A percentile compares a stretch with the other conserved stretches of the same genome.
Evolutionary conservation across 2,797 vertebrate genomes (phyloP).

Genomic region (Cryptoblepharus egeriae): DNA sequence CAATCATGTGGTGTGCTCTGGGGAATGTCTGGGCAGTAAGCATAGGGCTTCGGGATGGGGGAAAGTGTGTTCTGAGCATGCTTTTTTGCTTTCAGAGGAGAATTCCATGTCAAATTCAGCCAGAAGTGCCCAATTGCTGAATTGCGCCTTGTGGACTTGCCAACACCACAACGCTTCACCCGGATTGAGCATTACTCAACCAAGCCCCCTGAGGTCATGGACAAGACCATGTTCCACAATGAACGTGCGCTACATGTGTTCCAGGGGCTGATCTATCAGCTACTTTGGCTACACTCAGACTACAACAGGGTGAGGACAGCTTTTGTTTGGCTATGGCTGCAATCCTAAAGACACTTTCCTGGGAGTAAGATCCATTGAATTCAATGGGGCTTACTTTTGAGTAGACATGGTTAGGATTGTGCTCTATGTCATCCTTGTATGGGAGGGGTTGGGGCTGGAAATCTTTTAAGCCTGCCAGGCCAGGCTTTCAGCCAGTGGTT

Average conservation of each 20-base stretch:
- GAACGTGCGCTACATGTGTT: slow-evolving; percentile 60
- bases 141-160: slow-evolving; percentile 48
- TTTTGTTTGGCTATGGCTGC: no score
- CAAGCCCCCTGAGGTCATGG: slow-evolving; percentile 43
- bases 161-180: slow-evolving; percentile 47
- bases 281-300: slow-evolving; percentile 68
- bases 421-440: no score
- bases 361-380: no score
- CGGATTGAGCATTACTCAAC: slow-evolving; percentile 65
- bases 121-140: slow-evolving; percentile 58
- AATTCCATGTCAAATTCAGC: slow-evolving; percentile 32
- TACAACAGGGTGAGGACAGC: slow-evolving; percentile 67
- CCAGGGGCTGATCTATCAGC: slow-evolving; percentile 72
- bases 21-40: no score
- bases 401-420: no score
- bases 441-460: background rate
- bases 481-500: no score
- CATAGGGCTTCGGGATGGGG: no score
- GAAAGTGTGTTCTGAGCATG: no score
- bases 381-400: no score
- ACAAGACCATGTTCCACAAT: slow-evolving; percentile 51
- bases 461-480: no score
- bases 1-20: no score
- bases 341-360: no score
- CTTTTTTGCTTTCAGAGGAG: background rate